phyloP scores from a whole-genome alignment of 2,113 vertebrate species.

The Anolis sagrei region DNA sequence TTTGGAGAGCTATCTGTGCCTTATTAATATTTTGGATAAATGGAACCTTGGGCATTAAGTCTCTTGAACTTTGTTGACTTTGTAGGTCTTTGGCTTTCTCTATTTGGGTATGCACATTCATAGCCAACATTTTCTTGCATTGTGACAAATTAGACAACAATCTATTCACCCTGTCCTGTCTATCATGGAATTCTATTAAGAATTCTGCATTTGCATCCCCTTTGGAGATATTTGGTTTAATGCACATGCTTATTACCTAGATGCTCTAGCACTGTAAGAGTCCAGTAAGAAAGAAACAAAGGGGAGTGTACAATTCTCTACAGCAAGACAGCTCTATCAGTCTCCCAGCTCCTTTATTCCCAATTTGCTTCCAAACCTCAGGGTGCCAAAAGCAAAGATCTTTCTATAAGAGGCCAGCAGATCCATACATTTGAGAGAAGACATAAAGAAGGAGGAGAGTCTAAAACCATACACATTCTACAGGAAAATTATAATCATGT shows the following conservation, averaged over 20 bases:
- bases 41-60: background rate
- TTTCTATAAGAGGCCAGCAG: background rate
- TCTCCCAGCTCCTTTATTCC: background rate
- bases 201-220: background rate
- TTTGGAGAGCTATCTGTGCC: background rate
- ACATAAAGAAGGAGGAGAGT: background rate
- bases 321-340: background rate
- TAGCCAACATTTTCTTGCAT: background rate
- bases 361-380: background rate
- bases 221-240: background rate
- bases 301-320: too few species aligned
- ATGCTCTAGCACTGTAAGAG: background rate
- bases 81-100: background rate
- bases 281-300: background rate
- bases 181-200: background rate
- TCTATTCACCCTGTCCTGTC: background rate
- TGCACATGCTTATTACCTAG: background rate
- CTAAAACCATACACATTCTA: background rate
- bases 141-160: background rate
- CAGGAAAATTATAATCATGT: background rate
- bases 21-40: background rate
- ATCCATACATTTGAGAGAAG: background rate
- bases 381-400: background rate
- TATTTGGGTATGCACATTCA: background rate
- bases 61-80: background rate